Base-by-base conservation (phyloP, 2,888 invertebrate species). In the Podabrus alpinus region DNA sequence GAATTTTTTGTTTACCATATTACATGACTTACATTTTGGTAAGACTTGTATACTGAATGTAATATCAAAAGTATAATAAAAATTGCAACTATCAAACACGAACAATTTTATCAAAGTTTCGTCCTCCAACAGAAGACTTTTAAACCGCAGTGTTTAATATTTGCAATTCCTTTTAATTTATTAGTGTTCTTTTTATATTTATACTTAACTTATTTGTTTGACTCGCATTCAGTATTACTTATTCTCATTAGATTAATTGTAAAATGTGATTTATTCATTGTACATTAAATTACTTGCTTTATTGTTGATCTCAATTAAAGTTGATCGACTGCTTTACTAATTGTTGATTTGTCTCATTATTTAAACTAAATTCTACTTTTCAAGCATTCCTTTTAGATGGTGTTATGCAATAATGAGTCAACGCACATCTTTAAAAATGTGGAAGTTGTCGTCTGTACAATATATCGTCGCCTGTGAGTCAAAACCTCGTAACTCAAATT, bases 271-370 rank as follows among this genome's bases (percentile, higher is more conserved):
- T 85, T 82, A 81, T 83, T 83, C 80, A 83, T 84, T 84, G 84
- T 84, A 84, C 78, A 79, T 80, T 84, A 85, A 84, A 84, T 75
- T 80, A 74, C 72, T 83, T 85, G 85, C 85, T 85, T 84, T 85
- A 80, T 85, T 83, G 84, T 86, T 86, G 86, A 86, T 86, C 85
- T 86, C 86, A 85, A 85, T 80, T 84, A 83, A 84, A 82, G 80
- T 79, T 83, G 83, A 85, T 85, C 83, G 84, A 85, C 84, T 82
- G 84, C 85, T 84, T 84, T 81, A 77, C 79, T 77, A 72, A 83
- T 79, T 45, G 45, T 45, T 45, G 45, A 45, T 45, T 45, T 45
- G 45, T 45, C 45, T 45, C 45, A 45, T 45, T 45, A 45, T 45
- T 45, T 45, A 45, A 45, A 45, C 29, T 24, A 24, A 24, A 24